These are phyloP conservation scores for Gasterosteus nipponicus DNA, from an alignment of 2,113 vertebrate genomes.

Conservation along the genomic window DNA sequence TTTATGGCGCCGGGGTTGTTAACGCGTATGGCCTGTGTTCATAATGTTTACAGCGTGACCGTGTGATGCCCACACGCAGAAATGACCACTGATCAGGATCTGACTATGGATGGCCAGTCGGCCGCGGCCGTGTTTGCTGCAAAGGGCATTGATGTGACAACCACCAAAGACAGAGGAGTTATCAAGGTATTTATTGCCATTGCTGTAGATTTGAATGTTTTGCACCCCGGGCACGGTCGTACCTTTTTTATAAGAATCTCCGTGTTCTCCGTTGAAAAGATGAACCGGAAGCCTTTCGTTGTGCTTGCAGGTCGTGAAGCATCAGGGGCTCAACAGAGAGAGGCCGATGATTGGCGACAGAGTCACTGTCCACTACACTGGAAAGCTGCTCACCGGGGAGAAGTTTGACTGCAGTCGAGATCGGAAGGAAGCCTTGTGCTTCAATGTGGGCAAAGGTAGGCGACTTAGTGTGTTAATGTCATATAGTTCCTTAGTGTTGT, in stretches of 20 bases:
- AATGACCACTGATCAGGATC: constrained; percentile 92
- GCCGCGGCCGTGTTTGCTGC: constrained; percentile 77
- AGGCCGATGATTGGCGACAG: constrained; percentile 94
- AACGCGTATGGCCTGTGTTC: constrained; percentile 17
- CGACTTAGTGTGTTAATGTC: background rate
- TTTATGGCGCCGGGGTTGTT: constrained; percentile 18
- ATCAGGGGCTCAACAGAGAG: constrained; percentile 83
- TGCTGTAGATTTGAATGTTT: background rate
- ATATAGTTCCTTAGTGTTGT: background rate
- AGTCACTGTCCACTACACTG: constrained; percentile 94
- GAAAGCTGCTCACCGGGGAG: constrained; percentile 90
- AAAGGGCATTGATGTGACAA: constrained; percentile 88
- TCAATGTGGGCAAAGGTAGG: constrained; percentile 92
- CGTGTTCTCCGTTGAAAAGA: constrained; percentile 9
- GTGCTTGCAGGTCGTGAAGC: constrained; percentile 85
- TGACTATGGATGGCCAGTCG: constrained; percentile 81
- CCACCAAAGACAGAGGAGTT: constrained; percentile 88
- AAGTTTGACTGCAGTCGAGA: constrained; percentile 94
- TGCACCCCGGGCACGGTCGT: background rate
- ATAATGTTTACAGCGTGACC: constrained; percentile 54
- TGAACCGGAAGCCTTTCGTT: background rate
- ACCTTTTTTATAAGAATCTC: background rate
- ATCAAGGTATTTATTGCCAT: constrained; percentile 84
- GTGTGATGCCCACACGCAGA: constrained; percentile 51
- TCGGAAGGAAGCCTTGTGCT: constrained; percentile 91